phyloP scores from a whole-genome alignment of 2,888 invertebrate species.

The Argynnis bischoffii region DNA sequence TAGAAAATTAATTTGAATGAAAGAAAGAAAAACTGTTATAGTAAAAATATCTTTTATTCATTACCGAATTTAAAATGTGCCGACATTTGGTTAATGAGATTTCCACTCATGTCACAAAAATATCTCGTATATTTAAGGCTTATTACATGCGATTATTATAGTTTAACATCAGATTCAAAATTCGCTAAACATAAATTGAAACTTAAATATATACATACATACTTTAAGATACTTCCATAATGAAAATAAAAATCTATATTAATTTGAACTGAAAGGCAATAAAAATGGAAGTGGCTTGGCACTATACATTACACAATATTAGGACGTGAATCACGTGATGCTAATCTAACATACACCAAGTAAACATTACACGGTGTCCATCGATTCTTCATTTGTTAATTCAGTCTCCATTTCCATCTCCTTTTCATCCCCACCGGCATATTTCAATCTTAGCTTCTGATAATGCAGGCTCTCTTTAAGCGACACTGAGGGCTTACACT shows the following conservation, averaged over 20 bases:
- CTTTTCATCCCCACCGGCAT: constrained; percentile 80
- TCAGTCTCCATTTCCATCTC: constrained; percentile 83
- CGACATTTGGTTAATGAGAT: constrained; percentile 38
- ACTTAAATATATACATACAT: constrained; percentile 7
- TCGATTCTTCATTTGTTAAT: constrained; percentile 71
- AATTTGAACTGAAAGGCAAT: constrained; percentile 31
- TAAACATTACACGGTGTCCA: constrained; percentile 69
- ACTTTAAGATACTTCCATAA: constrained; percentile 2
- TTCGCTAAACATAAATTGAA: background rate
- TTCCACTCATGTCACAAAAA: constrained; percentile 40
- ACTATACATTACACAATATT: constrained; percentile 54
- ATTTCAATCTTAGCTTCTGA: constrained; percentile 86
- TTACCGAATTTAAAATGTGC: constrained; percentile 50
- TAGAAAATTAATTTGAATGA: background rate
- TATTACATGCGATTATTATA: constrained; percentile 13
- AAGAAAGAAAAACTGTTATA: constrained; percentile 41
- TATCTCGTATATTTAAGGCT: constrained; percentile 9
- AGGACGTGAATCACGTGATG: constrained; percentile 40
- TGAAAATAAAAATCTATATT: background rate
- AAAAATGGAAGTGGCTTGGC: constrained; percentile 50
- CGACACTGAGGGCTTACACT: constrained; percentile 94
- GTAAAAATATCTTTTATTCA: constrained; percentile 57
- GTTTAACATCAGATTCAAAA: background rate
- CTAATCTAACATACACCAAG: background rate
- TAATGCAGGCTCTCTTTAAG: constrained; percentile 90